These are phyloP conservation scores for Bombylius major DNA, from an alignment of 2,888 invertebrate species.

Conservation along the genomic window DNA sequence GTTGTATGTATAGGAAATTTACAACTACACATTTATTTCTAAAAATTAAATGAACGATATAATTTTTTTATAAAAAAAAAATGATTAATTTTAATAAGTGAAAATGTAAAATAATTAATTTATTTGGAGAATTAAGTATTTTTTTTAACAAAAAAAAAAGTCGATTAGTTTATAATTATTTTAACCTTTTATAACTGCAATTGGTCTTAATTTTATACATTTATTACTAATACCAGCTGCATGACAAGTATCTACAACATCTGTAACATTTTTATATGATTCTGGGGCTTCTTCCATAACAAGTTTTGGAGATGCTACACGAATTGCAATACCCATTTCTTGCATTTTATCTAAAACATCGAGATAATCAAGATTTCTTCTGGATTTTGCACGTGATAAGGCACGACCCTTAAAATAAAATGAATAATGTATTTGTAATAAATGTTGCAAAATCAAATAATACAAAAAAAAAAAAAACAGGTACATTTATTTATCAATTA, in stretches of 20 bases:
- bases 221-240: slow-evolving; percentile 95
- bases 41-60: too few relatives aligned
- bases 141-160: too few relatives aligned
- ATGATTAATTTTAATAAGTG: too few relatives aligned
- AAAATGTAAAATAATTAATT: too few relatives aligned
- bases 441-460: too few relatives aligned
- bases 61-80: too few relatives aligned
- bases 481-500: neutral
- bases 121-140: too few relatives aligned
- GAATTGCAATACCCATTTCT: slow-evolving; percentile 78
- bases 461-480: too few relatives aligned
- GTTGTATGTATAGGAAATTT: too few relatives aligned
- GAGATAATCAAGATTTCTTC: slow-evolving; percentile 87
- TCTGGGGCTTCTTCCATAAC: slow-evolving; percentile 99
- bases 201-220: slow-evolving; percentile 88
- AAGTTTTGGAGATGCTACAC: slow-evolving; percentile 96
- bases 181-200: slow-evolving; percentile 97
- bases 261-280: slow-evolving; percentile 98
- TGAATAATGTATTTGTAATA: slow-evolving; percentile 1
- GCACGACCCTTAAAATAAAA: slow-evolving; percentile 70
- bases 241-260: slow-evolving; percentile 98
- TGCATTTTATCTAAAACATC: slow-evolving; percentile 77
- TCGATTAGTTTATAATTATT: neutral
- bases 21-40: too few relatives aligned
- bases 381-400: slow-evolving; percentile 90